A percentile compares a stretch with the other conserved stretches of the same genome.
These are phyloP conservation scores for Neuroscelio doddi DNA, from an alignment of 2,888 invertebrate genomes.

Conservation along the genomic window DNA sequence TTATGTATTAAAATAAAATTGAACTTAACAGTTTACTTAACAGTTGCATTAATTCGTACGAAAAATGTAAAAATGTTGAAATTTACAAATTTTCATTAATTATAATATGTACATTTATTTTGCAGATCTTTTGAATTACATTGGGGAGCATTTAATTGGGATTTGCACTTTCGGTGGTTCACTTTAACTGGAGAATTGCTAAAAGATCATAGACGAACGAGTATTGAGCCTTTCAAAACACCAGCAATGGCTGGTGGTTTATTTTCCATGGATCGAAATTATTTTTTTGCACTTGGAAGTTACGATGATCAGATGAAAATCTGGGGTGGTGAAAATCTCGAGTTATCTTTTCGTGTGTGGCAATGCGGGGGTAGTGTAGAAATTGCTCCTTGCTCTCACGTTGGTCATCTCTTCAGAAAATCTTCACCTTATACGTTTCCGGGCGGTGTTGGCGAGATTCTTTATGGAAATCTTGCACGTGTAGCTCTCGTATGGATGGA, in stretches of 20 bases:
- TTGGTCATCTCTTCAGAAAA: constrained; percentile 93
- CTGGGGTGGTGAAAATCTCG: constrained; percentile 99
- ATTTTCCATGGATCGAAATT: constrained; percentile 89
- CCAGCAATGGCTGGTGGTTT: constrained; percentile 96
- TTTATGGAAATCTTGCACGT: constrained; percentile 92
- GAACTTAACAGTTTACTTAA: not conserved
- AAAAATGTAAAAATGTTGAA: no score
- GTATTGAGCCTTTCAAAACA: constrained; percentile 82
- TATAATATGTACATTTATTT: constrained; percentile 2
- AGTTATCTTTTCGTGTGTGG: constrained; percentile 97
- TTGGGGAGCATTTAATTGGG: constrained; percentile 99
- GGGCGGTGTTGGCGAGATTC: constrained; percentile 90
- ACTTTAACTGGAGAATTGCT: constrained; percentile 81
- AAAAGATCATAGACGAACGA: constrained; percentile 76
- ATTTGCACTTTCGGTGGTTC: constrained; percentile 92
- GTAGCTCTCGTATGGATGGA: constrained; percentile 99
- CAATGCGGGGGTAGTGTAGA: constrained; percentile 94
- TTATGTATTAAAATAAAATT: not conserved
- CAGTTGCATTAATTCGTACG: no score
- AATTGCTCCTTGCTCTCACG: constrained; percentile 93
- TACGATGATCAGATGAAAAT: constrained; percentile 85
- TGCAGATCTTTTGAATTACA: constrained; percentile 94
- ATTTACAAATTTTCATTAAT: no score
- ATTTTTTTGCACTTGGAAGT: constrained; percentile 89
- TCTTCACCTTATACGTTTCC: constrained; percentile 96